Conservation (phyloP, 2,797 vertebrate genomes). For the Centropyge bicolor region DNA sequence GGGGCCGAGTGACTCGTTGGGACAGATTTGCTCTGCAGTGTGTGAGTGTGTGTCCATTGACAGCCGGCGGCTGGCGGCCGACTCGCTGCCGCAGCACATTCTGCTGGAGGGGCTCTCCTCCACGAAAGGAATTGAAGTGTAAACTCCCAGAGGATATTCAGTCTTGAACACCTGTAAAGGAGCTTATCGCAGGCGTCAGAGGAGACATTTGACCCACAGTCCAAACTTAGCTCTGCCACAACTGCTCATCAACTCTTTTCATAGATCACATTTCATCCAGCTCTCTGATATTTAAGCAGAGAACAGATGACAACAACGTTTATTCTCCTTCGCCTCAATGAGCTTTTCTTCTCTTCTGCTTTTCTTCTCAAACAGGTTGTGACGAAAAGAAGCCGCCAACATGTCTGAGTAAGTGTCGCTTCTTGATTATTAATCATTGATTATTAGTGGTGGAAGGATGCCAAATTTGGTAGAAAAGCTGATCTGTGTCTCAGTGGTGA, state of each 20-base stretch:
- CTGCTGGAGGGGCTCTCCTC: slow-evolving; percentile 33
- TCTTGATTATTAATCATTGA: fast-evolving
- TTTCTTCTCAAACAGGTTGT: slow-evolving; percentile 50
- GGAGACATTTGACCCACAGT: slow-evolving; percentile 53
- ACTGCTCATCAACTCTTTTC: slow-evolving; percentile 45
- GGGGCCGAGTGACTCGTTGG: background rate
- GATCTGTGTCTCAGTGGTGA: too few species aligned
- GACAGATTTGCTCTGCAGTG: slow-evolving; percentile 14
- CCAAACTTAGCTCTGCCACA: slow-evolving; percentile 75
- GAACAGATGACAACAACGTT: slow-evolving; percentile 8
- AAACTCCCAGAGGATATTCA: slow-evolving; percentile 62
- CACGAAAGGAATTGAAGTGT: slow-evolving; percentile 65
- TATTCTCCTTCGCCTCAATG: background rate
- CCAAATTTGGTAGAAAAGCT: too few species aligned
- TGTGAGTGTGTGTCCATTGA: slow-evolving; percentile 3
- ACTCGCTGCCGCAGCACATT: slow-evolving; percentile 62
- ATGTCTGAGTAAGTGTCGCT: slow-evolving; percentile 84
- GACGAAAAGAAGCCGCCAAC: slow-evolving; percentile 65
- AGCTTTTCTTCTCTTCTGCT: slow-evolving; percentile 19
- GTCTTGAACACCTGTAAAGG: slow-evolving; percentile 61
- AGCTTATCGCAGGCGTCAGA: slow-evolving; percentile 63
- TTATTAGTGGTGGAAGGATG: background rate
- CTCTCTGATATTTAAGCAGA: slow-evolving; percentile 38
- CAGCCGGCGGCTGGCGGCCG: slow-evolving; percentile 12
- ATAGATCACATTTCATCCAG: slow-evolving; percentile 38